Percentiles rank a stretch among this genome's conserved stretches.
Evolutionary conservation across 2,797 vertebrate species (phyloP).

Genomic region (Falco concolor): DNA sequence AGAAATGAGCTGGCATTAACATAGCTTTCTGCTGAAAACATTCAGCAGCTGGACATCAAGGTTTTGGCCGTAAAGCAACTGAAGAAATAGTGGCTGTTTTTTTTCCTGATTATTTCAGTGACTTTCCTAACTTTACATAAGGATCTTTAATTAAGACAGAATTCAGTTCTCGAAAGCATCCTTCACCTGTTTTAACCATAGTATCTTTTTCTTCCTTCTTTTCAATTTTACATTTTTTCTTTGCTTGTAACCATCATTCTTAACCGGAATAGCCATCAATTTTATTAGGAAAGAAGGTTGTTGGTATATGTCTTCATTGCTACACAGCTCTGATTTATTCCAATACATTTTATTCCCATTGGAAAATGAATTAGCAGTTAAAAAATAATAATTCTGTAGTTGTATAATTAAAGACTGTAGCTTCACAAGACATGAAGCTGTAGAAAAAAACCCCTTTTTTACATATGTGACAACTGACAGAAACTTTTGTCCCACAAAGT

Average conservation of each 20-base stretch:
- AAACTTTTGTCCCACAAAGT: background rate
- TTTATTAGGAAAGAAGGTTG: background rate
- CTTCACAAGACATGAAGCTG: background rate
- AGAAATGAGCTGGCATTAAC: background rate
- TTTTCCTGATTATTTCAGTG: background rate
- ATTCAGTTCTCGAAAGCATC: background rate
- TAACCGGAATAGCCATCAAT: background rate
- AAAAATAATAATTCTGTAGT: background rate
- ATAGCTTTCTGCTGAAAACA: background rate
- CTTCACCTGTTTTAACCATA: background rate
- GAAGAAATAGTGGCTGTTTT: background rate
- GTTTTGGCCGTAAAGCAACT: background rate
- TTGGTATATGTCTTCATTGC: background rate
- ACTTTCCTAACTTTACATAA: background rate
- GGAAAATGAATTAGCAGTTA: background rate
- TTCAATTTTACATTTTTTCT: background rate
- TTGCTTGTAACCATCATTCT: background rate
- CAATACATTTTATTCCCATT: background rate
- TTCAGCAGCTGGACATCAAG: background rate
- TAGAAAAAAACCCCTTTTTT: accelerated
- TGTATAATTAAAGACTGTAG: background rate
- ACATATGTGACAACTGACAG: background rate
- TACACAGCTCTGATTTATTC: background rate
- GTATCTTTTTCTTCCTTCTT: background rate
- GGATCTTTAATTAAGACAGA: background rate